Evolutionary conservation across 2,888 invertebrate genomes (phyloP).

Genomic region (Silvanus unidentatus): DNA sequence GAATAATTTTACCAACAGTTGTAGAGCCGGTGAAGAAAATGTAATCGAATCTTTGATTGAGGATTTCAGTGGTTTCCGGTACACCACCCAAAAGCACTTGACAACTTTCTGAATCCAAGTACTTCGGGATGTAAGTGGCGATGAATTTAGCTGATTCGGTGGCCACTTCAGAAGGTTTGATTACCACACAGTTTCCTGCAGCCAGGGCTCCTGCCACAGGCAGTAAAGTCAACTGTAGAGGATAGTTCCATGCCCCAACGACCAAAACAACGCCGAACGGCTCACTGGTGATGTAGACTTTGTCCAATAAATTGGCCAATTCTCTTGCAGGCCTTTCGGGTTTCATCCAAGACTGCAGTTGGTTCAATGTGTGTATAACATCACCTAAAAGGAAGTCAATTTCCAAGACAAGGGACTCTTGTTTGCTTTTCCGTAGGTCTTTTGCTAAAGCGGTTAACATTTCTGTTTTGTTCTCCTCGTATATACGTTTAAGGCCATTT

Average conservation of each 20-base stretch:
- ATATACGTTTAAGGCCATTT: slow-evolving; percentile 51
- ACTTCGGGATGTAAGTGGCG: slow-evolving; percentile 72
- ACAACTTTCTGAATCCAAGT: slow-evolving; percentile 85
- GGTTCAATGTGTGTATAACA: slow-evolving; percentile 57
- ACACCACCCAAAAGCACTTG: slow-evolving; percentile 78
- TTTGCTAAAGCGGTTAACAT: slow-evolving; percentile 57
- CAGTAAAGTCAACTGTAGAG: slow-evolving; percentile 70
- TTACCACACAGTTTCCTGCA: slow-evolving; percentile 87
- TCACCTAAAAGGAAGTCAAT: slow-evolving; percentile 72
- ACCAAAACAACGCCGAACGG: slow-evolving; percentile 89
- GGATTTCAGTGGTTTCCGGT: slow-evolving; percentile 75
- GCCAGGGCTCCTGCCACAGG: slow-evolving; percentile 85
- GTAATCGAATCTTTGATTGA: slow-evolving; percentile 88
- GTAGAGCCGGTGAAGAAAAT: slow-evolving; percentile 94
- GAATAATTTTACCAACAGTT: slow-evolving; percentile 79
- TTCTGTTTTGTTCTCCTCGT: slow-evolving; percentile 60
- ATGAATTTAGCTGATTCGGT: slow-evolving; percentile 65
- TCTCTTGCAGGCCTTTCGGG: slow-evolving; percentile 65
- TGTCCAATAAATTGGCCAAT: slow-evolving; percentile 65
- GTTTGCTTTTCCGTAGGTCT: slow-evolving; percentile 73
- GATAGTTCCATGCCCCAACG: slow-evolving; percentile 97
- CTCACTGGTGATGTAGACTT: slow-evolving; percentile 71
- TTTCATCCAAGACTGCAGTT: slow-evolving; percentile 73
- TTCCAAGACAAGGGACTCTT: slow-evolving; percentile 73
- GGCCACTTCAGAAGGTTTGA: slow-evolving; percentile 93